These are phyloP conservation scores for Prionace glauca DNA, from an alignment of 2,797 vertebrate genomes.

Conservation along the genomic window DNA sequence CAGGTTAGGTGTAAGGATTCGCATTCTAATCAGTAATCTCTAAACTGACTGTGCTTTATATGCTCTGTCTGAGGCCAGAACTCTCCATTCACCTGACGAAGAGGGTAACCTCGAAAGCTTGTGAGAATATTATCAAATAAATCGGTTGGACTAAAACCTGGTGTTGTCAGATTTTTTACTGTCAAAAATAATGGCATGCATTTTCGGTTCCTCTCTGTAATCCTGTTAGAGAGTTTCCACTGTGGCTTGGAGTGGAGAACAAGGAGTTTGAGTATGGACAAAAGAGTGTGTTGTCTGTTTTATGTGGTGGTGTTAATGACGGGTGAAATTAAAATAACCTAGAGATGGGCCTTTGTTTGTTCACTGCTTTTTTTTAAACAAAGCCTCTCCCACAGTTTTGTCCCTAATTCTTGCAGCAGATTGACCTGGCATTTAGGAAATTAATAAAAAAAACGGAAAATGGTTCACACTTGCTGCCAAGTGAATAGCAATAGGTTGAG, in stretches of 20 bases:
- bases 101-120: too few relatives aligned
- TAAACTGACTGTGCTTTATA: too few relatives aligned
- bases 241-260: background rate
- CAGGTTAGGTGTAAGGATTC: too few relatives aligned
- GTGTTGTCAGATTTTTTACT: too few relatives aligned
- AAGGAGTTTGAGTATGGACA: background rate
- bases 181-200: background rate
- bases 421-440: background rate
- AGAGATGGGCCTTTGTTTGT: background rate
- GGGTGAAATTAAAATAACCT: background rate
- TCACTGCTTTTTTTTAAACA: background rate
- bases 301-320: background rate
- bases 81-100: too few relatives aligned
- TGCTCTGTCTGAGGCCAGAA: too few relatives aligned
- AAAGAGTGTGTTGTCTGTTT: background rate
- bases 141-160: too few relatives aligned
- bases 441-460: background rate
- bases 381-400: background rate
- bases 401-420: background rate
- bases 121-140: too few relatives aligned
- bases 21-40: too few relatives aligned
- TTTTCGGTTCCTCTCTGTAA: background rate
- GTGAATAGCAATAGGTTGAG: background rate
- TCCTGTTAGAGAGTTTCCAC: background rate
- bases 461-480: background rate